Evolutionary conservation across 2,888 invertebrate species (phyloP).

Genomic region (Orthosia incerta): DNA sequence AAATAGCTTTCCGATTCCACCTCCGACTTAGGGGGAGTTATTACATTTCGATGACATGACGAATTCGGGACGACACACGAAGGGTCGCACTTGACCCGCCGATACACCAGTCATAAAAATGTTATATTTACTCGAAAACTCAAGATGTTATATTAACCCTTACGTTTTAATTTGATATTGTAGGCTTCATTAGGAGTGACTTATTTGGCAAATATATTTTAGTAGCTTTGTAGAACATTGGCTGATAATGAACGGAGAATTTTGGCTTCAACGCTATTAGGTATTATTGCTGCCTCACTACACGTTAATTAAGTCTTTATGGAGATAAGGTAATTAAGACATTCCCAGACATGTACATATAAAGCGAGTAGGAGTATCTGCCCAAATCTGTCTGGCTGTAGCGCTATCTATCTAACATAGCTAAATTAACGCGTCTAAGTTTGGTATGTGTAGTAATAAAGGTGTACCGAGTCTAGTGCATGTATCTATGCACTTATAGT

Average conservation of each 20-base stretch:
- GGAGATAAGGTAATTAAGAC: not conserved
- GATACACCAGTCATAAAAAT: constrained; percentile 61
- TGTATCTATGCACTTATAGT: not conserved
- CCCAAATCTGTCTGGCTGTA: not conserved
- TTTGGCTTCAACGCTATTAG: not conserved
- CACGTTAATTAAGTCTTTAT: not conserved
- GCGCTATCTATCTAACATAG: not conserved
- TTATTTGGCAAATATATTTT: too few relatives aligned
- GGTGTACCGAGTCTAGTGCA: not conserved
- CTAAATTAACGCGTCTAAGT: constrained; percentile 7
- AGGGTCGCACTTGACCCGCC: constrained; percentile 79
- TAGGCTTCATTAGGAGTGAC: not conserved
- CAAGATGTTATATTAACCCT: constrained; percentile 56
- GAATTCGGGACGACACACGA: constrained; percentile 84
- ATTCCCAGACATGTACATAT: not conserved
- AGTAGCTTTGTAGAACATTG: too few relatives aligned
- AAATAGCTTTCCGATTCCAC: constrained; percentile 84
- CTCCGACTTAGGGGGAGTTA: constrained; percentile 81
- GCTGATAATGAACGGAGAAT: not conserved
- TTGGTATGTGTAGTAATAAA: not conserved
- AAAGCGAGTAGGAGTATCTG: not conserved
- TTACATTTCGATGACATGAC: constrained; percentile 90
- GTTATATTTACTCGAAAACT: constrained; percentile 60
- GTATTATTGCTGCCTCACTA: too few relatives aligned
- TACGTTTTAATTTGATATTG: constrained; percentile 35